Base-by-base conservation (phyloP, 2,888 invertebrate genomes). In the Calliscelio sp. region DNA sequence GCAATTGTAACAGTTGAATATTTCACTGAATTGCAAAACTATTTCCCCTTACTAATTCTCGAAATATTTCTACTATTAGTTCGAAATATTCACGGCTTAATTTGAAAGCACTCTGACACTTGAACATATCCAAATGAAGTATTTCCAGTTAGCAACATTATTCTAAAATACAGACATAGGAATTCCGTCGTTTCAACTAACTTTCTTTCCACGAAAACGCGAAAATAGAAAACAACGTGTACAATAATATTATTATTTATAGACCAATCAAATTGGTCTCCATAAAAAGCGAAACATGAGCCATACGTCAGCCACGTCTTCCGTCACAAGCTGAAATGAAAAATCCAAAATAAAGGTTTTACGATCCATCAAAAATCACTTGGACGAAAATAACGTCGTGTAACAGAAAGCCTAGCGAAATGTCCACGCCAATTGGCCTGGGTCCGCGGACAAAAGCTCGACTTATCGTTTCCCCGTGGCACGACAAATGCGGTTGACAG, bases 401-500 rank as follows among this genome's bases (percentile, higher is more conserved):
- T 20, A 59, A 41, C 41, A 28, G 51, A 61, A 61, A 22, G 59
- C 18, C 38, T 20, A 59, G 51, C 41, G 38, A 61, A 61, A 61
- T 32, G 59, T 28, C 41, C 38, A 46, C 22, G 63, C 66, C 59
- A 41, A 59, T 77, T 77, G 46, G 66, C 24, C 5, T 28, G 46
- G 18, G 25, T 71, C 10, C 55, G 24, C 16, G 46, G 46, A 73
- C 80, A 66, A 80, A 57, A 46, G 46, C 61, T 16, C 38, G 32
- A 53, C 78, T 66, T 77, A 75, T 75, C 55, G 41, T 57, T 46
- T 71, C 20, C 32, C 51, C 46, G 51, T 35, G 70, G 35, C 61
- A 61, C 68, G 81, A 68, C 59, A 68, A 74, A 75, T 63, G 53
- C 46, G 38, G 68, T 70, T 81, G 81, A 81, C 74, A 81, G 81